Evolutionary conservation across 2,797 vertebrate genomes (phyloP).

Genomic region (Adelosebastes latens): DNA sequence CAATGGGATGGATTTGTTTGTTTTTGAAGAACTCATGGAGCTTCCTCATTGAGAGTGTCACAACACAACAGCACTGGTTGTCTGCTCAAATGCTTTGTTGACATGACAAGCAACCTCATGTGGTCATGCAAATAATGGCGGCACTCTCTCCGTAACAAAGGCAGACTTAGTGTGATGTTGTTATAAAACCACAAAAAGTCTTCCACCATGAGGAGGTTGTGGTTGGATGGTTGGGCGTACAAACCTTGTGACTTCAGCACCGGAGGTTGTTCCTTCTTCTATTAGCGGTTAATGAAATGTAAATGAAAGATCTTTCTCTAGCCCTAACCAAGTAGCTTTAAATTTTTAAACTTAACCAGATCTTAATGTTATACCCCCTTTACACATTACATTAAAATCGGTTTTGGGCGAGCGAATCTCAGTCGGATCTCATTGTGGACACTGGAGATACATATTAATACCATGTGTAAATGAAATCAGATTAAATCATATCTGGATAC

Average conservation of each 20-base stretch:
- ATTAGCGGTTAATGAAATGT: background rate
- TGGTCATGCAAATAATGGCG: background rate
- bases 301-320: background rate
- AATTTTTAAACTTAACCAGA: background rate
- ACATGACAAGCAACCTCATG: background rate
- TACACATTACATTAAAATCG: too few relatives aligned
- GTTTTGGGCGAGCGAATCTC: too few relatives aligned
- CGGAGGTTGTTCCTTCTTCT: background rate
- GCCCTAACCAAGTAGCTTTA: background rate
- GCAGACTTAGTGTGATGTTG: background rate
- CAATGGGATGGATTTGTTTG: background rate
- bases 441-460: too few relatives aligned
- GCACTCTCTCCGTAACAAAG: background rate
- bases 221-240: background rate
- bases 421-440: too few relatives aligned
- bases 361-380: background rate
- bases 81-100: background rate
- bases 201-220: background rate
- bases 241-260: background rate
- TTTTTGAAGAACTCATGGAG: background rate
- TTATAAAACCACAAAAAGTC: background rate
- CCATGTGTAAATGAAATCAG: too few relatives aligned
- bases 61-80: background rate
- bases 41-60: background rate
- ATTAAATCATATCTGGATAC: too few relatives aligned